These are phyloP conservation scores for Myotis vivesi DNA, from an alignment of 2,797 vertebrate genomes.

Conservation along the genomic window DNA sequence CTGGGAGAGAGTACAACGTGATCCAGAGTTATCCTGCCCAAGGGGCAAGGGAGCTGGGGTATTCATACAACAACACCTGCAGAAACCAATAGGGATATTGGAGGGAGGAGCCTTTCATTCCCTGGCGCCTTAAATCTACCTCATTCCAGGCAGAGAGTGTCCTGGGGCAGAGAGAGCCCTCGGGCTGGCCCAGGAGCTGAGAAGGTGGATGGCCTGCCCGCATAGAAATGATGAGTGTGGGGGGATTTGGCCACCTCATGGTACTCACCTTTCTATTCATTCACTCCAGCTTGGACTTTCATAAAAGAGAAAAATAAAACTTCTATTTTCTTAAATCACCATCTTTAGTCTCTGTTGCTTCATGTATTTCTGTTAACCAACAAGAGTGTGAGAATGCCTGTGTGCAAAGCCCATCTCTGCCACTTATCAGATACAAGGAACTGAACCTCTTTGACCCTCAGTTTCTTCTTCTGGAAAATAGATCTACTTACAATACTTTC, in stretches of 20 bases:
- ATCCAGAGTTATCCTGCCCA: not conserved
- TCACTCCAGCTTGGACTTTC: not conserved
- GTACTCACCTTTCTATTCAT: not conserved
- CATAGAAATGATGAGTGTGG: not conserved
- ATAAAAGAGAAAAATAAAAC: constrained; percentile 3
- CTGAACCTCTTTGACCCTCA: not conserved
- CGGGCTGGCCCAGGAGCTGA: not conserved
- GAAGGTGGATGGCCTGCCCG: not conserved
- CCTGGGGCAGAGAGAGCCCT: not conserved
- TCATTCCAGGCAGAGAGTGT: not conserved
- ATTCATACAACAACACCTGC: not conserved
- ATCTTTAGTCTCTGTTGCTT: not conserved
- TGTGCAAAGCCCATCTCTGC: not conserved
- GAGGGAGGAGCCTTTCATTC: not conserved
- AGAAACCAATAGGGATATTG: not conserved
- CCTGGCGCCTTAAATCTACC: not conserved
- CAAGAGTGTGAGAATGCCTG: not conserved
- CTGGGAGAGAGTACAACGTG: not conserved
- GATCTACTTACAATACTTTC: not conserved
- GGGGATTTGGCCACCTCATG: not conserved
- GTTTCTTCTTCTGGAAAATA: constrained; percentile 17
- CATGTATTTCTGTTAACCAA: not conserved
- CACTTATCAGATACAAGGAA: not conserved
- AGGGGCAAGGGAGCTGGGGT: not conserved
- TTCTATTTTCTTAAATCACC: not conserved